Percentiles rank a stretch among this genome's conserved stretches.
phyloP scores from a whole-genome alignment of 2,113 vertebrate species.

The Marmota monax region DNA sequence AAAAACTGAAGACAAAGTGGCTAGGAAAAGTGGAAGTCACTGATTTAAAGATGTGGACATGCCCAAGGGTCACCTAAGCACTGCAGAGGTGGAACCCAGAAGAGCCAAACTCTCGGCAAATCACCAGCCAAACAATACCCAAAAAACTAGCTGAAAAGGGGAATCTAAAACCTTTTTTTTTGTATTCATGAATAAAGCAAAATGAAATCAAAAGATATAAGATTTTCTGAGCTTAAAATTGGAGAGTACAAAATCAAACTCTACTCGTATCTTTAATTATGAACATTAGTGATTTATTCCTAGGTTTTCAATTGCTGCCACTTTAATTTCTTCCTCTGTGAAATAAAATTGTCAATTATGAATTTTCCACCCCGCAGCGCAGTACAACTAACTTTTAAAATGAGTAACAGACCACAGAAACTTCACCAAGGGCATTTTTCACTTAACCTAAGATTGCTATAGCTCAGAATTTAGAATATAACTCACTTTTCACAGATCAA shows the following conservation, averaged over 20 bases:
- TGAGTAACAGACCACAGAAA: background rate
- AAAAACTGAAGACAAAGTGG: background rate
- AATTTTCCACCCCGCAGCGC: background rate
- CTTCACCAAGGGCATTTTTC: background rate
- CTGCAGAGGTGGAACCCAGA: background rate
- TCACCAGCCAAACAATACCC: background rate
- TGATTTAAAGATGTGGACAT: background rate
- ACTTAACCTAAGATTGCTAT: background rate
- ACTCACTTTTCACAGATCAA: background rate
- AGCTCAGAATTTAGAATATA: conserved; percentile 33
- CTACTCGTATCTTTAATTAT: background rate
- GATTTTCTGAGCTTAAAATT: background rate
- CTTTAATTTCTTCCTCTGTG: background rate
- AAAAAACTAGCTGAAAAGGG: background rate
- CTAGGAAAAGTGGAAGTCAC: background rate
- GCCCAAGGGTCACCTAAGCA: background rate
- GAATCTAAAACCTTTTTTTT: background rate
- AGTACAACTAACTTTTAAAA: background rate
- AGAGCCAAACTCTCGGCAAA: background rate
- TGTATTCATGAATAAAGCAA: background rate
- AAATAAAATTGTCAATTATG: background rate
- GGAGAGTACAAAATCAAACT: background rate
- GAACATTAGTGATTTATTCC: background rate
- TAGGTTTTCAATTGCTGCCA: background rate
- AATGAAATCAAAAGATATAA: background rate